Base-by-base conservation (phyloP, 2,113 vertebrate genomes). In the Thunnus thynnus region DNA sequence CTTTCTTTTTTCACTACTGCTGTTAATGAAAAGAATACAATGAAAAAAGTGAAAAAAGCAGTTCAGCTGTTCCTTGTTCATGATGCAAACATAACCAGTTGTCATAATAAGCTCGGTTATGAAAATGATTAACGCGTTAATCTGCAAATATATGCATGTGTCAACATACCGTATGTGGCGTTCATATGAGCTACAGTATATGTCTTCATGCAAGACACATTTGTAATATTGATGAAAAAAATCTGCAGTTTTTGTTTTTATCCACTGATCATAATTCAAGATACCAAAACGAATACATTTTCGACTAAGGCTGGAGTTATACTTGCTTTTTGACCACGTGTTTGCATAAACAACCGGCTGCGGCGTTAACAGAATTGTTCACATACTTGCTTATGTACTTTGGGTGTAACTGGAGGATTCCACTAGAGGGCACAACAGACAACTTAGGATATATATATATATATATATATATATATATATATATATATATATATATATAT, bases 51-150 rank as follows among this genome's bases (percentile, higher is more conserved):
- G 61, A 48, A 25, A 50, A 46, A 9, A 6, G 32, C 30, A 52
- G 12, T 46, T 62, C 2, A 61, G 41, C 41, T 52, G 22, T 46
- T 9, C 2, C 27, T 32, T 18, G 13, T 10, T 44, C 6, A 55
- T 3, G 22, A 20, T 25, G 11, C 56, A 62, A 76, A 66, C 1
- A 44, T 60, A 55, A 25, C 2, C 48, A 20, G 32, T 13, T 56
- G 27, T 25, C 12, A 50, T 13, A n/a, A 80, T 48, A 27, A 61
- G 14, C 61, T 11, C 16, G 54, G 65, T 57, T n/a, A 79, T 47
- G 7, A 36, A 46, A 62, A 1, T 18, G 9, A 72, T 46, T 16
- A 2, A 56, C 12, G 20, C 20, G 46, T 30, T 25, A 22, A 11
- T 64, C 58, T 22, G 18, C 1, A 58, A 60, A 41, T 14, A 27